Base-by-base conservation (phyloP, 2,113 vertebrate species). In the Callorhinus ursinus region DNA sequence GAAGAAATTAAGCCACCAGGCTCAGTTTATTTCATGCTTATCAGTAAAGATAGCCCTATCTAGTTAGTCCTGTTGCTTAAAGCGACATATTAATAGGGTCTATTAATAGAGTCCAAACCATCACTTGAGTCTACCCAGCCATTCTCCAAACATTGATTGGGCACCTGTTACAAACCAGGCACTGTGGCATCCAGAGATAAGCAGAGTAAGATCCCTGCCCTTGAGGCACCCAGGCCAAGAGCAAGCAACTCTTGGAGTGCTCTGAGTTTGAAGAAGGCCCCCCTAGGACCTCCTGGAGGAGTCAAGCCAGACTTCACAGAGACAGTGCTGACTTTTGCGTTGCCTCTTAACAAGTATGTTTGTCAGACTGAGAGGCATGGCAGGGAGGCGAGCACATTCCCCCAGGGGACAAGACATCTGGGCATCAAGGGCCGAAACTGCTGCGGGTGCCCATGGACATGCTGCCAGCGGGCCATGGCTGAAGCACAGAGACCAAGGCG, bases 1-100 rank as follows among this genome's bases (percentile, higher is more conserved):
- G 53, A 88, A 94, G 93, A 92, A 89, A 83, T 22, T 46, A 49
- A 76, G 42, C 74, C 42, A 31, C 46, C 7, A 69, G 19, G 18
- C 80, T 81, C 74, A n/a, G 65, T 80, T 46, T 69, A 89, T 83
- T 93, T 96, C 33, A 33, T n/a, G 51, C 83, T 97, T 96, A 96
- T 97, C 92, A 74, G 88, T 79, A 76, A 91, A 92, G 92, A 93
- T 95, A 97, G 93, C 67, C 36, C 26, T 96, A 92, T 96, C 89
- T 95, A 76, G 51, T 86, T 79, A 76, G 87, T 93, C 79, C 53
- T 88, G 69, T 95, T 95, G 82, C 72, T 71, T 95, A 95, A 92
- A 93, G 76, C 4, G 2, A 61, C n/a, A 13, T 90, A 95, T 96
- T 96, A 96, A 89, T 85, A 96, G 42, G 10, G 21, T 92, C 82